Conservation (phyloP, 2,797 vertebrate genomes). For the Neosilurus mollespiculum region DNA sequence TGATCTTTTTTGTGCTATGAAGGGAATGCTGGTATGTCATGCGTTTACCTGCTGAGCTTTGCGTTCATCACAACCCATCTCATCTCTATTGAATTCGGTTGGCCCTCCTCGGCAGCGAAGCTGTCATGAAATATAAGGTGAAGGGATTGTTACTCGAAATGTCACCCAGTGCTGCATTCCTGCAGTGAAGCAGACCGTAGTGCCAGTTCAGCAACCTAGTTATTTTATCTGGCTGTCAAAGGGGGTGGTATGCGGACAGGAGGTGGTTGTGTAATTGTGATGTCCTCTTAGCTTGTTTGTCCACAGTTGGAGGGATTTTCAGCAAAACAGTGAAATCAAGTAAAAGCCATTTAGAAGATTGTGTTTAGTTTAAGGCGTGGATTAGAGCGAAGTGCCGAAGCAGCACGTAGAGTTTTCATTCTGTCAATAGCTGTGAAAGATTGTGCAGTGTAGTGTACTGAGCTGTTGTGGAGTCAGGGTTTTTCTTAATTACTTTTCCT, state of each 20-base stretch:
- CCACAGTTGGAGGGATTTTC: constrained; percentile 32
- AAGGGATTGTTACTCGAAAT: background rate
- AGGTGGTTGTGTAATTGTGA: constrained; percentile 34
- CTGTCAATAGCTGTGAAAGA: constrained; percentile 14
- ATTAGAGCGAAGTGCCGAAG: constrained; percentile 30
- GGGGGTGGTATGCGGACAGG: constrained; percentile 29
- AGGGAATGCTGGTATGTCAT: constrained; percentile 25
- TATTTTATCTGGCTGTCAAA: constrained; percentile 50
- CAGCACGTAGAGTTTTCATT: constrained; percentile 33
- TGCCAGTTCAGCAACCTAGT: constrained; percentile 52
- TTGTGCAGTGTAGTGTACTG: constrained; percentile 25
- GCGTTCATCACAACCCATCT: background rate
- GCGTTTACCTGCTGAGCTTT: constrained; percentile 9
- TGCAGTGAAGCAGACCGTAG: constrained; percentile 32
- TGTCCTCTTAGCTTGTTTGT: constrained; percentile 34
- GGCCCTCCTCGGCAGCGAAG: background rate
- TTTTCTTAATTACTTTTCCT: constrained; percentile 26
- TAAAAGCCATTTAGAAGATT: constrained; percentile 31
- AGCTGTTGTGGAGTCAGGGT: constrained; percentile 37
- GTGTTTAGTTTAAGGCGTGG: constrained; percentile 36
- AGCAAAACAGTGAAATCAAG: constrained; percentile 13
- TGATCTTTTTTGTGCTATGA: background rate
- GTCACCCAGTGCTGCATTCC: constrained; percentile 21
- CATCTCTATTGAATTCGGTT: constrained; percentile 1
- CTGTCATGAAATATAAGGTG: constrained; percentile 12